Evolutionary conservation across 2,113 vertebrate genomes (phyloP), one percentile per base, ranked within the genome.

Genomic region (Sterna hirundo): DNA sequence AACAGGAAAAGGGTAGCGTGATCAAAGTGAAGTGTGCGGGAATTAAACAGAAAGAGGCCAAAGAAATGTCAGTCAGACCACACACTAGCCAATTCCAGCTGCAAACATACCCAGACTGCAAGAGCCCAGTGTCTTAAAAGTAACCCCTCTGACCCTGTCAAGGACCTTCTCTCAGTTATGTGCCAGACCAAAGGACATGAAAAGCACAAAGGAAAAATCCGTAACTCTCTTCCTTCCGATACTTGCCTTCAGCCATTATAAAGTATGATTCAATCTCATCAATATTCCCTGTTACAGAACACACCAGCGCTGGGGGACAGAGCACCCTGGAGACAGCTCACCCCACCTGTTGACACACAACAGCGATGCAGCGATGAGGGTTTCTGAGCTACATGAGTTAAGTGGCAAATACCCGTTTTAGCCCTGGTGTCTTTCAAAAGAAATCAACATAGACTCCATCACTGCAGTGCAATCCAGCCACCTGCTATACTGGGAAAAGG

Each of bases 21-120:
- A 86, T 83, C 79, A 80, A 80, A 76, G 86, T 60, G 38, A 64
- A 84, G 13, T 17, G 54, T 91, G n/a, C 0, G 0, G n/a, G 76
- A 94, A 81, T 86, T 74, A 90, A 88, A 83, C 27, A 84, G 34
- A 87, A 94, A 86, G 57, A 86, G 52, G 85, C 32, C 86, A 83
- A 84, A 95, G 62, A 90, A 49, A 69, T 54, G 34, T 76, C 89
- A 74, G 72, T 75, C 70, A 93, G 86, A 70, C 25, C 60, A 90
- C 55, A 76, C 66, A 80, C 2, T 2, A 93, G 52, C 46, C 85
- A 93, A 5, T 46, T 96, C 60, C 82, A 84, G 64, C 46, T 82
- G 40, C 51, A 94, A 71, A 74, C 4, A 1, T 58, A 75, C 52
- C 68, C 84, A 81, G 84, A 36, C 23, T 86, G 64, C 65, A 85